phyloP scores from a whole-genome alignment of 1,140 invertebrate genomes.

The Neodiprion lecontei region DNA sequence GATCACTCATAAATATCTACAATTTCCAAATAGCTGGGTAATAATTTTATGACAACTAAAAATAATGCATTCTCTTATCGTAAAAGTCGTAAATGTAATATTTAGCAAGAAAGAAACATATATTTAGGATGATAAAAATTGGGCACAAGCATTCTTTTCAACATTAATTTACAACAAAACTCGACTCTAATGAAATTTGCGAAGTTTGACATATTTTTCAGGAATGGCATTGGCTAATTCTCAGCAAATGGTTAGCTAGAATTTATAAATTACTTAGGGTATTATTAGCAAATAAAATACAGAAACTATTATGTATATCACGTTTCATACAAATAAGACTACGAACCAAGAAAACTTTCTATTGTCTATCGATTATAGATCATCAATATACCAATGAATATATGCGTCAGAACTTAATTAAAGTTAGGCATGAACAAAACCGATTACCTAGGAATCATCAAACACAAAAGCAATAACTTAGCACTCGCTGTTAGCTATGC shows the following conservation, averaged over 20 bases:
- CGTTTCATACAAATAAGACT: background rate
- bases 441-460: no score
- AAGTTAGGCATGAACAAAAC: background rate
- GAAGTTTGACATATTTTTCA: background rate
- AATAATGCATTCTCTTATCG: background rate
- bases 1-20: slow-evolving; percentile 2
- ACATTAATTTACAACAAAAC: background rate
- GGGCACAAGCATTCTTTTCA: background rate
- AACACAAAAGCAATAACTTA: no score
- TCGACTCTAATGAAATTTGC: background rate
- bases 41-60: background rate
- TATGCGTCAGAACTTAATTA: background rate
- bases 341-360: background rate
- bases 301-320: background rate
- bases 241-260: background rate
- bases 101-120: background rate
- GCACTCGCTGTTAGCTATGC: no score
- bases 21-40: background rate
- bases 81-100: background rate
- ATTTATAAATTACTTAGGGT: background rate
- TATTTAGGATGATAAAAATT: background rate
- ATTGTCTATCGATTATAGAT: background rate
- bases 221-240: background rate
- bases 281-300: background rate
- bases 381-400: background rate